Evolutionary conservation across 2,113 vertebrate genomes (phyloP).

Genomic region (Paradoxurus hermaphroditus): DNA sequence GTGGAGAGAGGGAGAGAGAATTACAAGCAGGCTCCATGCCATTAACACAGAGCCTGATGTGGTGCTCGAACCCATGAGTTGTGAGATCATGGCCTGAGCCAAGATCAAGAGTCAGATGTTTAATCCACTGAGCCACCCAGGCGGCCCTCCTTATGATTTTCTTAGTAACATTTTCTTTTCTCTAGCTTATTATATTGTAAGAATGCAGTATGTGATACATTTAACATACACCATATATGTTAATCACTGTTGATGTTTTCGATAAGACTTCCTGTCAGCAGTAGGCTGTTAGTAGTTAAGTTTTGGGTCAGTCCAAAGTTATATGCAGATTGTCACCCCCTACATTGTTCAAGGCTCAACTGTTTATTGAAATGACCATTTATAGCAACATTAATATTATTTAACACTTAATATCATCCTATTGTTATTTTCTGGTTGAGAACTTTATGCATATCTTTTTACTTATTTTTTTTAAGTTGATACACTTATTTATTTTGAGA

Average conservation of each 20-base stretch:
- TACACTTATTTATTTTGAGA: too few species aligned
- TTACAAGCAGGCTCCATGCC: too few species aligned
- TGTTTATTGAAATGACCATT: conserved; percentile 50
- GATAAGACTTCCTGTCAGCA: not conserved
- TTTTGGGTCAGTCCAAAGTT: not conserved
- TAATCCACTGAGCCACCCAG: too few species aligned
- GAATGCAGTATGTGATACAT: not conserved
- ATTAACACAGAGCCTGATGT: too few species aligned
- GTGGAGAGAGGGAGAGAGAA: too few species aligned
- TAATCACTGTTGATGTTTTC: not conserved
- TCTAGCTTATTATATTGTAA: not conserved
- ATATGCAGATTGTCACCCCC: not conserved
- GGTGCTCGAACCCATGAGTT: too few species aligned
- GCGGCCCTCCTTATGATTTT: not conserved
- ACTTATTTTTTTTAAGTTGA: too few species aligned
- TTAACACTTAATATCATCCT: conserved; percentile 65
- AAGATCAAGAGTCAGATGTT: too few species aligned
- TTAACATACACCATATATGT: not conserved
- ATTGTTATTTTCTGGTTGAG: conserved; percentile 76
- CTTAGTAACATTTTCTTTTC: not conserved
- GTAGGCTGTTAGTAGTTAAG: not conserved
- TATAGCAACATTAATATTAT: conserved; percentile 71
- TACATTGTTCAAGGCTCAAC: not conserved
- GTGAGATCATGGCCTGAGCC: too few species aligned
- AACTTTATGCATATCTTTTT: conserved; percentile 53